These are phyloP conservation scores for Microplitis manilae DNA, from an alignment of 2,888 invertebrate genomes.

Conservation along the genomic window DNA sequence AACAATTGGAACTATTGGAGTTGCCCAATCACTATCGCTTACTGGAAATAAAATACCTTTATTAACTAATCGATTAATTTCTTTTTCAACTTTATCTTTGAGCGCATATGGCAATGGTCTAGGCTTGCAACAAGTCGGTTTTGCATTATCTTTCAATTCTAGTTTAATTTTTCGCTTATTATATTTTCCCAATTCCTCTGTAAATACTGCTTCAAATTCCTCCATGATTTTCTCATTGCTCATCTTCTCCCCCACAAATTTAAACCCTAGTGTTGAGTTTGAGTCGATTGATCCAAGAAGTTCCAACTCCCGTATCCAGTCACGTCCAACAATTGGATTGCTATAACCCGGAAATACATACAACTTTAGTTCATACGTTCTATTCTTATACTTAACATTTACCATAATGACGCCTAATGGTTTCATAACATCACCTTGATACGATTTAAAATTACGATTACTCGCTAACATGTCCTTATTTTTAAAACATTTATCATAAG, in stretches of 20 bases:
- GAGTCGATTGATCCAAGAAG: not conserved
- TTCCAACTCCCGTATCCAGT: not conserved
- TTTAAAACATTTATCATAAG: no score
- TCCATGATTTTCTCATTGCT: no score
- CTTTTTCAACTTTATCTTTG: slow-evolving; percentile 49
- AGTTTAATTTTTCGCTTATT: slow-evolving; percentile 1
- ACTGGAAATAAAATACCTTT: slow-evolving; percentile 49
- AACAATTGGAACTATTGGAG: slow-evolving; percentile 63
- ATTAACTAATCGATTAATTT: slow-evolving; percentile 49
- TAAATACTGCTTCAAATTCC: not conserved
- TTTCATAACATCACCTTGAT: no score
- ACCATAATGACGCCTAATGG: no score
- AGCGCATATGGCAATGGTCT: slow-evolving; percentile 56
- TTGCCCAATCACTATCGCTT: slow-evolving; percentile 57
- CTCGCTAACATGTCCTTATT: no score
- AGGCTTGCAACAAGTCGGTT: slow-evolving; percentile 42
- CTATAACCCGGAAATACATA: no score
- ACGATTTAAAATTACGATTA: no score
- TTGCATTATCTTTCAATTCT: not conserved
- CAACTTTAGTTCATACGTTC: no score
- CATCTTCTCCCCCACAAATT: no score
- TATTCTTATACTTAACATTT: no score
- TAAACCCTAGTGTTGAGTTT: no score
- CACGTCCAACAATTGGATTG: no score
- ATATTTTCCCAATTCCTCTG: not conserved